Conservation (phyloP, 1,140 invertebrate genomes). For the Calliphora vicina region DNA sequence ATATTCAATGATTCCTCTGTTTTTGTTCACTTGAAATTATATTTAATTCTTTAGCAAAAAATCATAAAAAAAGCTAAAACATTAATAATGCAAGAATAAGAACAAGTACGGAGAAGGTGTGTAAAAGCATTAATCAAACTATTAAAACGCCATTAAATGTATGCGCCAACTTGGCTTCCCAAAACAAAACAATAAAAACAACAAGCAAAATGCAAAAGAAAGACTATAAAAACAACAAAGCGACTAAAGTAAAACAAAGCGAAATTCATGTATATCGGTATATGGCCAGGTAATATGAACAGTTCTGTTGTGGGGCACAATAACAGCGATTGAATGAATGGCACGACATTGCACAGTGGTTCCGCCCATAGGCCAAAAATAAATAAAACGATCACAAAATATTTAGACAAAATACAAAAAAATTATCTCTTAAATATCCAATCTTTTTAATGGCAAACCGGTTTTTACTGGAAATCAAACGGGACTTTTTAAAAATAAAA, state of each 20-base stretch:
- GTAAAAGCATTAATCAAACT: slow-evolving; percentile 42
- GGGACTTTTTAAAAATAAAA: too few species aligned
- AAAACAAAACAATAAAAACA: neutral
- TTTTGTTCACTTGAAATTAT: neutral
- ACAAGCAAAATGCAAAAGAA: neutral
- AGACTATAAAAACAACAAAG: neutral
- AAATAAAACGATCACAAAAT: too few species aligned
- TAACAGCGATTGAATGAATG: neutral
- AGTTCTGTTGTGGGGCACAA: neutral
- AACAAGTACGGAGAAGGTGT: slow-evolving; percentile 37
- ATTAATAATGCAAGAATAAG: neutral
- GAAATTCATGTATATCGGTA: neutral
- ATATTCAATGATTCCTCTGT: slow-evolving; percentile 3
- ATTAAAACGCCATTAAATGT: slow-evolving; percentile 43
- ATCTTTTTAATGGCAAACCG: too few species aligned
- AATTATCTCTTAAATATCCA: too few species aligned
- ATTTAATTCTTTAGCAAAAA: neutral
- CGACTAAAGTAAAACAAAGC: neutral
- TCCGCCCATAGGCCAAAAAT: too few species aligned
- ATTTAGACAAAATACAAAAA: too few species aligned
- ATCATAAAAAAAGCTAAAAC: neutral
- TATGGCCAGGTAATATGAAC: neutral
- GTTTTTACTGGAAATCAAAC: too few species aligned
- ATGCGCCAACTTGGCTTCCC: slow-evolving; percentile 19
- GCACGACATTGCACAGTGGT: too few species aligned